phyloP scores from a whole-genome alignment of 2,888 invertebrate species.

The Orchesella flavescens region DNA sequence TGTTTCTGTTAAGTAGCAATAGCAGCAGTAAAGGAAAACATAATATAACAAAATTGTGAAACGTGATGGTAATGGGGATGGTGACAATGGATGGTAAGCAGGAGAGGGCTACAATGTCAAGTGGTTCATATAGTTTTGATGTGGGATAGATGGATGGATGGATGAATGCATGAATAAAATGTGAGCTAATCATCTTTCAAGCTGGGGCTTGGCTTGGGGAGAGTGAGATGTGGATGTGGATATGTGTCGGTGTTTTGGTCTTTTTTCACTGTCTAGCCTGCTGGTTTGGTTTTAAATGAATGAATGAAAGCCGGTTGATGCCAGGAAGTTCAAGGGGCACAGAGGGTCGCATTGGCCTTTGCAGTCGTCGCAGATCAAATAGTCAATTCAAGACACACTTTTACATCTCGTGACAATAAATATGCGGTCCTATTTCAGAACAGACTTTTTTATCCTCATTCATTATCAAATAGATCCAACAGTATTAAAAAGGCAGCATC shows the following conservation, averaged over 20 bases:
- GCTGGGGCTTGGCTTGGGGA: too few species aligned
- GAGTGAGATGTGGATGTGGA: too few species aligned
- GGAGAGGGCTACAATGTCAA: constrained; percentile 48
- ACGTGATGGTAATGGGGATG: constrained; percentile 52
- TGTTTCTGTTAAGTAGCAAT: constrained; percentile 38
- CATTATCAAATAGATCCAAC: background rate
- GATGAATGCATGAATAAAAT: constrained; percentile 53
- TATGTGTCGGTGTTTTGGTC: constrained; percentile 14
- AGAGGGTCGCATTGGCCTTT: too few species aligned
- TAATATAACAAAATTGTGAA: constrained; percentile 8
- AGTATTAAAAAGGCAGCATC: background rate
- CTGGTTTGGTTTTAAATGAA: background rate
- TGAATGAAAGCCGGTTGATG: background rate
- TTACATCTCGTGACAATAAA: constrained; percentile 19
- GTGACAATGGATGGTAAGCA: constrained; percentile 42
- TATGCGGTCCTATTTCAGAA: constrained; percentile 2
- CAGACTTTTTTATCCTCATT: background rate
- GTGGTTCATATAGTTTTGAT: constrained; percentile 51
- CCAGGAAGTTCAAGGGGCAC: constrained; percentile 9
- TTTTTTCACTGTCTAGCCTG: constrained; percentile 28
- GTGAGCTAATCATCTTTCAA: constrained; percentile 53
- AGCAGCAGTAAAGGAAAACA: background rate
- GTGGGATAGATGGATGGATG: constrained; percentile 38
- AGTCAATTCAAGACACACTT: constrained; percentile 41
- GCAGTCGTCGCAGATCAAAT: constrained; percentile 27